Evolutionary conservation across 2,888 invertebrate genomes (phyloP), one percentile per base, ranked within the genome.

Genomic region (Carabus problematicus): DNA sequence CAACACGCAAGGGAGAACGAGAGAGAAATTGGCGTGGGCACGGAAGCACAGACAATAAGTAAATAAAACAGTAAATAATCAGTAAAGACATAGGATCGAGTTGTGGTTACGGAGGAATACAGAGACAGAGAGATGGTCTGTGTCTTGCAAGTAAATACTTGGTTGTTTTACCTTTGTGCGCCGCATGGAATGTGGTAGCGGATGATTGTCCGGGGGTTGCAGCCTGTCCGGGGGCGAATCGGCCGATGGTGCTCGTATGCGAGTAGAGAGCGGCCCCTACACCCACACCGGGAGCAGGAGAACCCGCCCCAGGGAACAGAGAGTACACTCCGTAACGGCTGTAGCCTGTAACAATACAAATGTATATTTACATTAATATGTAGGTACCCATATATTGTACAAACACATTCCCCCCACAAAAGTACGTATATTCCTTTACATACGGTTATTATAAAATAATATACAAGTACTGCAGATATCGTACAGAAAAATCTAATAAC

Each of bases 281-380:
- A 77, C 82, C 80, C 72, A 81, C 81, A 56, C 82, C 82, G 70
- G 82, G 82, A 77, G 79, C 81, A 74, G 82, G 79, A 9, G 59
- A 60, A 11, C 69, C 69, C 18, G 70, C 70, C 3, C 73, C 81
- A 70, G 88, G 89, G 82, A 90, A 90, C 81, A 90, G 83, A 74
- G 90, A 90, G 80, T 90, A 90, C 73, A 90, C 85, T 74, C 89
- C 90, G 81, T 88, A 90, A 75, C 90, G 86, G 78, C 85, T 84
- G 79, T 87, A 87, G 83, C 89, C 89, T 89, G 85, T 61, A 81
- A 82, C 74, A 74, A 73, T 74, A 63, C 67, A 72, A 72, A 45
- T 45, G 12, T 64, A 54, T 19, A 39, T 52, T 14, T 52, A 12
- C 8, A 9, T 49, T 49, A n/a, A n/a, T 29, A 29, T 29, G 29